A percentile compares a stretch with the other conserved stretches of the same genome.
Conservation (phyloP, 2,888 invertebrate genomes). For the Temnothorax rugatulus region DNA sequence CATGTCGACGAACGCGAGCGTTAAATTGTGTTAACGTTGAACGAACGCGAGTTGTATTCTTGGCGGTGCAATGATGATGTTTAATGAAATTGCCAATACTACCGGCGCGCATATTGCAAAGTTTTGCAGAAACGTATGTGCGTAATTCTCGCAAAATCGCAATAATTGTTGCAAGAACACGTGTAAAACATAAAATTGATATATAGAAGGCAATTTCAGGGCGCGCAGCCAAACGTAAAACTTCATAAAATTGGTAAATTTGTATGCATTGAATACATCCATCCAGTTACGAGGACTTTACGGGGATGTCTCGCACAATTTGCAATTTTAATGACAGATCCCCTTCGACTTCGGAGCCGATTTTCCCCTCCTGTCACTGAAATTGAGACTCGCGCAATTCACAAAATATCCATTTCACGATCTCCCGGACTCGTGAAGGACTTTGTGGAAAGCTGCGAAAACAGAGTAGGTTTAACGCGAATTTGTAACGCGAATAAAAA, state of each 20-base stretch:
- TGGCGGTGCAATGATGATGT: neutral
- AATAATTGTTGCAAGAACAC: neutral
- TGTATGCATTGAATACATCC: neutral
- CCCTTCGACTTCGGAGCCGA: neutral
- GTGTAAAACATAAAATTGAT: neutral
- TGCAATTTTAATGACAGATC: neutral
- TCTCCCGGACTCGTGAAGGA: neutral
- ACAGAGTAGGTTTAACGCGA: neutral
- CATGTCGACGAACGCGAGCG: neutral
- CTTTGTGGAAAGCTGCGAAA: neutral
- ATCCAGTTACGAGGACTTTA: neutral
- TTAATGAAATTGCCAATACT: conserved; percentile 6
- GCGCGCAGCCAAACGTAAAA: neutral
- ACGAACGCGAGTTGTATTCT: neutral
- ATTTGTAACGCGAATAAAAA: neutral
- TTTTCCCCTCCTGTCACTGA: neutral
- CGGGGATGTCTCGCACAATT: too few relatives aligned
- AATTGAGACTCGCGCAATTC: conserved; percentile 1
- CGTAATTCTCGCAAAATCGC: neutral
- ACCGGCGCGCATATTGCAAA: neutral
- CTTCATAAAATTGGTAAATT: neutral
- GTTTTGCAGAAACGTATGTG: neutral
- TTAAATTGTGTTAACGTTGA: neutral
- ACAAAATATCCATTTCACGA: neutral
- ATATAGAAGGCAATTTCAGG: neutral